Conservation (phyloP, 2,797 vertebrate species). For the Myotis pilosus region DNA sequence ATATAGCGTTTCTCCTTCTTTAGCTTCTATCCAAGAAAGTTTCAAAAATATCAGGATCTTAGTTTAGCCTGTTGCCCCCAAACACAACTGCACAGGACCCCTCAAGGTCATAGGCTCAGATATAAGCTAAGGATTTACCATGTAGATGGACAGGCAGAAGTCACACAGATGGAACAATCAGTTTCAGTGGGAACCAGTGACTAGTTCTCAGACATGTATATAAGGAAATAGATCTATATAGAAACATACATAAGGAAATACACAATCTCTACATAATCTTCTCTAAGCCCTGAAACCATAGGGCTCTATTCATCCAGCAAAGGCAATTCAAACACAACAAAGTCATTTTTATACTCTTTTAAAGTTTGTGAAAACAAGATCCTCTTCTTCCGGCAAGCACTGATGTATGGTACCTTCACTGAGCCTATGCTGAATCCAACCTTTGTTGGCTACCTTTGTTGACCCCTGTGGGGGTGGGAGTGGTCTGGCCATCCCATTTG, state of each 20-base stretch:
- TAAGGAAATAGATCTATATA: not conserved
- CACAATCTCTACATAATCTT: not conserved
- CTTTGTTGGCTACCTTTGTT: not conserved
- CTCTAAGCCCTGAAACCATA: constrained; percentile 13
- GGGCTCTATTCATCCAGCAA: constrained; percentile 24
- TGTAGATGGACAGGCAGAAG: not conserved
- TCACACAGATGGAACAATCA: not conserved
- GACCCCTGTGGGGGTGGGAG: not conserved
- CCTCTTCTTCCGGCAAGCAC: not conserved
- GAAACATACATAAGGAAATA: constrained; percentile 21
- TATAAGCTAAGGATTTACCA: not conserved
- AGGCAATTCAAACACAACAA: constrained; percentile 36
- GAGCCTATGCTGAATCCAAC: not conserved
- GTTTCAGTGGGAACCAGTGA: constrained; percentile 11
- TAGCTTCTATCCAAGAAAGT: constrained; percentile 13
- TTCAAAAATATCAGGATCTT: not conserved
- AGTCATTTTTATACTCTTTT: constrained; percentile 48
- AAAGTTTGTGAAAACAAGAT: constrained; percentile 45
- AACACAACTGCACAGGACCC: not conserved
- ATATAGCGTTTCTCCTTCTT: not conserved
- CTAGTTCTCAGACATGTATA: not conserved
- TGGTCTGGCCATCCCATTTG: not conserved
- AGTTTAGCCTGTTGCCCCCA: not conserved
- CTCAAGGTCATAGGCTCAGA: not conserved
- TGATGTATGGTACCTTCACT: not conserved